Percentiles rank a stretch among this genome's conserved stretches.
Evolutionary conservation across 1,140 invertebrate species (phyloP).

Genomic region (Polypedilum vanderplanki): DNA sequence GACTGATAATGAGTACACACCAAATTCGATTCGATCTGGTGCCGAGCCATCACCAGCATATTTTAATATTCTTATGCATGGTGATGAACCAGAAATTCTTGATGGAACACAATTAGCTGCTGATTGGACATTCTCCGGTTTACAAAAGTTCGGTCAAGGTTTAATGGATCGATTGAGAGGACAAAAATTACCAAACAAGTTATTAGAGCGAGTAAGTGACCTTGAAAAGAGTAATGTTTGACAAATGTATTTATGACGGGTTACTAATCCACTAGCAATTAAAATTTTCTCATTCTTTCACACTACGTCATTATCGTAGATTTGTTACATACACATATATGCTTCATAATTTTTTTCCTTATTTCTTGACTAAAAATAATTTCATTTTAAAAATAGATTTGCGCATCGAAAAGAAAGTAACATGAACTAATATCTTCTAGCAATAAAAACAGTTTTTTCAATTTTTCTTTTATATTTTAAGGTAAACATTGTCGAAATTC

Average conservation of each 20-base stretch:
- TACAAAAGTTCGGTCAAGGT: slow-evolving; percentile 92
- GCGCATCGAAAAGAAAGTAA: slow-evolving; percentile 32
- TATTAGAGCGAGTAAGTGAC: slow-evolving; percentile 75
- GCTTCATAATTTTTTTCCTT: slow-evolving; percentile 13
- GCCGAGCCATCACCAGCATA: slow-evolving; percentile 88
- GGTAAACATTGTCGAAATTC: slow-evolving; percentile 94
- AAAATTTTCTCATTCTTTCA: too few relatives aligned
- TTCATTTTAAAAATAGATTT: slow-evolving; percentile 30
- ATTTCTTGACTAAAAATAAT: slow-evolving; percentile 6
- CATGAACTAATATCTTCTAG: slow-evolving; percentile 21
- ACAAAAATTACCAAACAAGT: slow-evolving; percentile 68
- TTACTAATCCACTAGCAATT: too few relatives aligned
- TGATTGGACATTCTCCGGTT: slow-evolving; percentile 85
- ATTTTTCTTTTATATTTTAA: slow-evolving; percentile 43
- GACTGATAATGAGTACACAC: slow-evolving; percentile 75
- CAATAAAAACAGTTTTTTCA: slow-evolving; percentile 36
- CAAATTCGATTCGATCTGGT: slow-evolving; percentile 79
- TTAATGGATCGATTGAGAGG: slow-evolving; percentile 82
- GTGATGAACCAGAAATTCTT: slow-evolving; percentile 72
- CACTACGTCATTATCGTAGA: not conserved
- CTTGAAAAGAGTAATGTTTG: too few relatives aligned
- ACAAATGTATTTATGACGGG: too few relatives aligned
- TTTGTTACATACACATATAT: not conserved
- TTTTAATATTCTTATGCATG: slow-evolving; percentile 88
- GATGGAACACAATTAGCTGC: slow-evolving; percentile 88